These are phyloP conservation scores for Octodon degus DNA, from an alignment of 2,113 vertebrate species.

Conservation along the genomic window DNA sequence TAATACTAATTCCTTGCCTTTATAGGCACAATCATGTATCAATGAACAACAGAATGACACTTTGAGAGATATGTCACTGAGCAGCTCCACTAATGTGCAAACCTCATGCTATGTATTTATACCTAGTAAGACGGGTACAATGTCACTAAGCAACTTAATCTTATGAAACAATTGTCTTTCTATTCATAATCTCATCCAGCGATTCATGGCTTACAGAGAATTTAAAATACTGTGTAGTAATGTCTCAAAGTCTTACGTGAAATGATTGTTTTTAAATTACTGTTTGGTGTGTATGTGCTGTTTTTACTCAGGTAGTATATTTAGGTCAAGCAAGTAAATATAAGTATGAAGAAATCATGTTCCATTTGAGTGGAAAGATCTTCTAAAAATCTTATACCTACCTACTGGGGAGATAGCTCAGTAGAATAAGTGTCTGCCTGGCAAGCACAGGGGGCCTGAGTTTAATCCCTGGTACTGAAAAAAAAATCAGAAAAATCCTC, in stretches of 20 bases:
- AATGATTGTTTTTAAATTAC: neutral
- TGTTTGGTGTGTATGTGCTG: neutral
- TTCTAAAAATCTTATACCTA: conserved; percentile 19
- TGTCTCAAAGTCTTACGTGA: neutral
- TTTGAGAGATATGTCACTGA: neutral
- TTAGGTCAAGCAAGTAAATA: neutral
- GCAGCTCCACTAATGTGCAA: neutral
- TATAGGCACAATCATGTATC: neutral
- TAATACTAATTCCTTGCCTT: neutral
- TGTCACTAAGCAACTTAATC: neutral
- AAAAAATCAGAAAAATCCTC: too few relatives aligned
- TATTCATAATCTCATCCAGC: neutral
- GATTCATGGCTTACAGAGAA: neutral
- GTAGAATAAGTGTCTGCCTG: too few relatives aligned
- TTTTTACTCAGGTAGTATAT: neutral
- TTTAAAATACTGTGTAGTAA: neutral
- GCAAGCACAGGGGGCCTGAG: too few relatives aligned
- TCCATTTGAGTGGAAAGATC: conserved; percentile 6
- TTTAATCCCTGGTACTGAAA: too few relatives aligned
- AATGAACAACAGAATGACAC: neutral
- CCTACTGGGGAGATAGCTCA: too few relatives aligned
- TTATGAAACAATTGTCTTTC: neutral
- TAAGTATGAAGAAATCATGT: neutral
- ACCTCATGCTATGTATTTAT: neutral
- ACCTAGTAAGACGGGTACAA: neutral